Conservation (phyloP, 1,140 invertebrate genomes). For the Anastrepha ludens region DNA sequence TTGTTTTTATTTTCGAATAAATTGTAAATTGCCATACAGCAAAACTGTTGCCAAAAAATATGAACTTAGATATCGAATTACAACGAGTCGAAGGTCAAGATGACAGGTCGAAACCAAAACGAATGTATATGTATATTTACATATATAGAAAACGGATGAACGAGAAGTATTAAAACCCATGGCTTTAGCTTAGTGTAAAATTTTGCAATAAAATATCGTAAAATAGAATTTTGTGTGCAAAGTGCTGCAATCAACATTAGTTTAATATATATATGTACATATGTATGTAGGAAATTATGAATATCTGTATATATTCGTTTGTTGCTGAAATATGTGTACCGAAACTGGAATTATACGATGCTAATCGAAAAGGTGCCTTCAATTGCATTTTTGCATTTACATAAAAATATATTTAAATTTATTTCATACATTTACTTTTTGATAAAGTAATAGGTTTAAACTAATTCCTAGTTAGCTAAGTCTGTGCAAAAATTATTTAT, state of each 20-base stretch:
- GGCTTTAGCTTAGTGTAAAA: constrained; percentile 13
- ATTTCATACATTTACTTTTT: not conserved
- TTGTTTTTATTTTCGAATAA: constrained; percentile 1
- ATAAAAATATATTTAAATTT: constrained; percentile 6
- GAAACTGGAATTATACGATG: not conserved
- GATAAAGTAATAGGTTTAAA: not conserved
- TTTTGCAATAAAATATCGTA: not conserved
- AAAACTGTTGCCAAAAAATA: constrained; percentile 32
- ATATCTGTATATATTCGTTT: not conserved
- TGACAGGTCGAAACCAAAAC: not conserved
- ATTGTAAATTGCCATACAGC: constrained; percentile 28
- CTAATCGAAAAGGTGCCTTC: constrained; percentile 58
- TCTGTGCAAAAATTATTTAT: not conserved
- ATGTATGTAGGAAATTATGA: too few relatives aligned
- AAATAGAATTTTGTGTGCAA: too few relatives aligned
- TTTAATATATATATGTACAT: not conserved
- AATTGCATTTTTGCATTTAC: constrained; percentile 25
- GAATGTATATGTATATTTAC: not conserved
- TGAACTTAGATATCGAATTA: constrained; percentile 16
- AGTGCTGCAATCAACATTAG: too few relatives aligned
- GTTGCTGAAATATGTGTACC: not conserved
- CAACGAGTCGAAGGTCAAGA: not conserved
- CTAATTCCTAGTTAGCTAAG: not conserved
- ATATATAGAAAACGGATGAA: not conserved
- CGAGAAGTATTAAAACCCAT: constrained; percentile 17